Evolutionary conservation across 2,113 vertebrate species (phyloP).

Genomic region (Indri indri): DNA sequence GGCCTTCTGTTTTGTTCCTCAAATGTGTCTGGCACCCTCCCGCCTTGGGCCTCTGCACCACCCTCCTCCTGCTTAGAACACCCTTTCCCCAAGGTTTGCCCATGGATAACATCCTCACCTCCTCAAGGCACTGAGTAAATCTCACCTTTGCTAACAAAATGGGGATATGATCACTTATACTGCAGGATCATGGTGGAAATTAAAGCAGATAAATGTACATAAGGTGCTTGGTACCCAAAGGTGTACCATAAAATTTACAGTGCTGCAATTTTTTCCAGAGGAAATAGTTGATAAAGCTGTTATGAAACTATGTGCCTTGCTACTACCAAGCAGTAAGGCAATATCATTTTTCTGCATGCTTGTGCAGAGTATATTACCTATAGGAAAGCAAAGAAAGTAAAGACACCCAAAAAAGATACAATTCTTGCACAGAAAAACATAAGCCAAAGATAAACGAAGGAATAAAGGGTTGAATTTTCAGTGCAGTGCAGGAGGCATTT

Average conservation of each 20-base stretch:
- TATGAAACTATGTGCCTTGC: neutral
- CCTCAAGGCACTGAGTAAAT: neutral
- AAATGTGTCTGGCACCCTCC: rapidly evolving
- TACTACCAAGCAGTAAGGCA: neutral
- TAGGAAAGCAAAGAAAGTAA: neutral
- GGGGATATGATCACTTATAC: neutral
- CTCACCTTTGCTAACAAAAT: neutral
- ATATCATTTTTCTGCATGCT: neutral
- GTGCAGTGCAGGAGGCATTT: neutral
- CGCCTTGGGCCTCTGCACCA: neutral
- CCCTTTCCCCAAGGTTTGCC: neutral
- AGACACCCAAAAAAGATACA: neutral
- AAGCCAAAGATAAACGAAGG: neutral
- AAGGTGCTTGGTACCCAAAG: neutral
- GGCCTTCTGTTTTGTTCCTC: neutral
- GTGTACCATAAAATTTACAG: neutral
- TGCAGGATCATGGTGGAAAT: neutral
- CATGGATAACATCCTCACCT: neutral
- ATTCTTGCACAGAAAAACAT: neutral
- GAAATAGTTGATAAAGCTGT: neutral
- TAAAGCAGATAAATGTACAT: neutral
- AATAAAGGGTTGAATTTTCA: neutral
- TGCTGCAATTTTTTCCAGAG: neutral
- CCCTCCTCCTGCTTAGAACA: neutral
- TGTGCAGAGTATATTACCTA: neutral